A percentile compares a stretch with the other conserved stretches of the same genome.
Evolutionary conservation across 2,113 vertebrate genomes (phyloP).

Genomic region (Odocoileus virginianus): DNA sequence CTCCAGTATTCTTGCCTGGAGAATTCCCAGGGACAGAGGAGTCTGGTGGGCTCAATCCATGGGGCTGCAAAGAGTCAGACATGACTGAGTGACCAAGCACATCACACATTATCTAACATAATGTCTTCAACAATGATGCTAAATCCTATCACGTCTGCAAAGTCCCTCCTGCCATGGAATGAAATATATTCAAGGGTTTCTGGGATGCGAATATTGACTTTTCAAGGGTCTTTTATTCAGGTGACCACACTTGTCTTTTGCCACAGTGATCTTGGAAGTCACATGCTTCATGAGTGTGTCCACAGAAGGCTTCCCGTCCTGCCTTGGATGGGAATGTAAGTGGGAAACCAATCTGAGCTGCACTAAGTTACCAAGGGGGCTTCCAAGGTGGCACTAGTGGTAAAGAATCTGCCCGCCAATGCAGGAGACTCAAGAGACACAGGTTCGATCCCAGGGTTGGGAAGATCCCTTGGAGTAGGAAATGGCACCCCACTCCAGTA

Average conservation of each 20-base stretch:
- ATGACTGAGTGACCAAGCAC: background rate
- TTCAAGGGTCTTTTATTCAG: background rate
- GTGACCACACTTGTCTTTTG: too few relatives aligned
- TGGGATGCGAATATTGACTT: fast-evolving
- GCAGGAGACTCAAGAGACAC: background rate
- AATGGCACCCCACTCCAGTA: background rate
- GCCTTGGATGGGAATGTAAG: background rate
- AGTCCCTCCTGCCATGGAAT: fast-evolving
- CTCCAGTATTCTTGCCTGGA: background rate
- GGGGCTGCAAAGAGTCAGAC: background rate
- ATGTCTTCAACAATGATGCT: too few relatives aligned
- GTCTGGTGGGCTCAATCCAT: background rate
- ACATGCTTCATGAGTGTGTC: fast-evolving
- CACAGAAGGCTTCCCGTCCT: fast-evolving
- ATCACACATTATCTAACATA: background rate
- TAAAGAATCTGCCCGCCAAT: background rate
- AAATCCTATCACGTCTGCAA: too few relatives aligned
- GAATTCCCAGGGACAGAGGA: background rate
- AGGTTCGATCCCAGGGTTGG: background rate
- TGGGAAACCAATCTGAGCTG: background rate
- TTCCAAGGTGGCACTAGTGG: background rate
- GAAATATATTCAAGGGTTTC: fast-evolving
- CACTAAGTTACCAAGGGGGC: background rate
- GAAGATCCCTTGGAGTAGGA: background rate
- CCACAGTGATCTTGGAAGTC: background rate